Evolutionary conservation across 2,797 vertebrate species (phyloP), one percentile per base, ranked within the genome.

Genomic region (Delichon dasypus): DNA sequence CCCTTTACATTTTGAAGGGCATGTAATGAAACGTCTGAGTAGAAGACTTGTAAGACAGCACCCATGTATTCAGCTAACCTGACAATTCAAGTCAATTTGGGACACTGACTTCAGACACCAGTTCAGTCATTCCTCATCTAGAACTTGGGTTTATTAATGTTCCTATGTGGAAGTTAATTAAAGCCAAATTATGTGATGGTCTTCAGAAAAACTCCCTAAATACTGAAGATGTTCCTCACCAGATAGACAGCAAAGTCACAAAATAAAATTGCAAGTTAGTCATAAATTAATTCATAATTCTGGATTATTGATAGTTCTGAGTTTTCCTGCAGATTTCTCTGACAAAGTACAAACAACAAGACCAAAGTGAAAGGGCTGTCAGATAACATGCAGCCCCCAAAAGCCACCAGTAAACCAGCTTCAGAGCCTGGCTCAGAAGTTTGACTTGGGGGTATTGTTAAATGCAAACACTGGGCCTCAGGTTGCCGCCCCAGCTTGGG

Each of bases 171-270:
- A 89, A 92, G 64, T 58, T 50, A 60, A 22, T 45, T 36, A 64
- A 67, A 75, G 29, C 26, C 7, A 9, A 12, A 34, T 36, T 51
- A 66, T 0, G 0, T 9, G 4, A 77, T 1, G 4, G 7, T 64
- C 48, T 67, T 76, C 40, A 70, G 40, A 67, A 87, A 86, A 60
- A 9, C 5, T 42, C 29, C 30, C 66, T 77, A 73, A 73, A 60
- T 17, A 18, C 7, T 42, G 16, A 42, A 8, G 29, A n/a, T 11
- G 12, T 20, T 38, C 42, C 51, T 57, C 6, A 62, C 26, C 36
- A 50, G 47, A 14, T 20, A 17, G 45, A 72, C 13, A 82, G 10
- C 29, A 40, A 45, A 70, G 10, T n/a, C 51, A 73, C 40, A 71
- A 90, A 66, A 76, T 4, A 70, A 79, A 85, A 67, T 5, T 14